phyloP scores from a whole-genome alignment of 1,140 invertebrate species.

The Brachionus koreanus region DNA sequence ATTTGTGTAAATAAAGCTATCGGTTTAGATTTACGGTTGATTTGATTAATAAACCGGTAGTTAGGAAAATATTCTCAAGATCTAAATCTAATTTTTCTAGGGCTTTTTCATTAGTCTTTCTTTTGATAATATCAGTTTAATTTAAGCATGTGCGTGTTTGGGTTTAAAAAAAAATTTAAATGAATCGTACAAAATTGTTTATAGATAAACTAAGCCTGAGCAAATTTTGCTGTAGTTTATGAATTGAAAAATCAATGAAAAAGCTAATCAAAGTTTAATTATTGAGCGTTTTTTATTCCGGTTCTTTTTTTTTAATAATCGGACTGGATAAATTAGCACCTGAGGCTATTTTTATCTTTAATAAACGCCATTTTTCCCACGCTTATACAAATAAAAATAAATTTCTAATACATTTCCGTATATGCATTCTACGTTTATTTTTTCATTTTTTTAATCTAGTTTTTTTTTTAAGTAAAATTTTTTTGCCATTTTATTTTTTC shows the following conservation, averaged over 20 bases:
- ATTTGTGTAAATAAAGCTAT: not conserved
- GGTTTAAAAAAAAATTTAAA: not conserved
- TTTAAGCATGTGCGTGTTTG: conserved; percentile 22
- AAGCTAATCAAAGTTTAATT: conserved; percentile 32
- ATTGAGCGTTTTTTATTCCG: not conserved
- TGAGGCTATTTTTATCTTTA: not conserved
- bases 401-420: not conserved
- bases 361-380: not conserved
- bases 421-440: not conserved
- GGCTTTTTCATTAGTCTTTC: not conserved
- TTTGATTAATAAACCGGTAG: not conserved
- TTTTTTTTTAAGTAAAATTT: not conserved
- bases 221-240: not conserved
- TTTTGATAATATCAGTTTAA: conserved; percentile 8
- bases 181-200: not conserved
- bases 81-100: not conserved
- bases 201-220: not conserved
- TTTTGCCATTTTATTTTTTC: not conserved
- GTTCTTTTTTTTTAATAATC: not conserved
- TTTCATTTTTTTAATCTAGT: not conserved
- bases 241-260: not conserved
- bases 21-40: not conserved
- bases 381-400: not conserved
- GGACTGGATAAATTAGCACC: not conserved
- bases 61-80: not conserved